Percentiles rank a stretch among this genome's conserved stretches.
phyloP scores from a whole-genome alignment of 2,113 vertebrate species.

The Sturnus vulgaris region DNA sequence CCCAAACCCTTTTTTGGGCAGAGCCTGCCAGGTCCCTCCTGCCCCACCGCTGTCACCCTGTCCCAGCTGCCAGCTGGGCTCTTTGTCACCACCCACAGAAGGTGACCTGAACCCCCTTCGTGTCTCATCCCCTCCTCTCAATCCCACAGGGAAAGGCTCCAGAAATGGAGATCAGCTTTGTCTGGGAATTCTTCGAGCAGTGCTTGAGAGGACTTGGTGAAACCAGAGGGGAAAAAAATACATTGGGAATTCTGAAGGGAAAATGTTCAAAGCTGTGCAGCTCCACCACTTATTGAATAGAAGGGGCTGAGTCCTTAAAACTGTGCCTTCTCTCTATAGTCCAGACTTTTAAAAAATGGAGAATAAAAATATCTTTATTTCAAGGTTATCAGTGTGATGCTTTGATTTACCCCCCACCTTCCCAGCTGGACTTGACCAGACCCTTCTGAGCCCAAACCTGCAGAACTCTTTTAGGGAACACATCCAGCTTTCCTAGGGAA shows the following conservation, averaged over 20 bases:
- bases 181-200: not conserved
- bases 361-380: not conserved
- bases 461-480: not conserved
- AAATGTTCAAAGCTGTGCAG: not conserved
- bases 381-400: not conserved
- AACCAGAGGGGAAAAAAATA: not conserved
- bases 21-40: not conserved
- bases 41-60: not conserved
- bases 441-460: not conserved
- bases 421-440: not conserved
- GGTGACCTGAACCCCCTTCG: not conserved
- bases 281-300: not conserved
- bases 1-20: not conserved
- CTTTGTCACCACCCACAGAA: not conserved
- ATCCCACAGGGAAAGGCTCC: not conserved
- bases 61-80: not conserved
- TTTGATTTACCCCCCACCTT: not conserved
- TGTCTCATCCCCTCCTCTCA: not conserved
- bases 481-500: not conserved
- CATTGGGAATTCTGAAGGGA: not conserved
- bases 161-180: not conserved
- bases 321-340: not conserved
- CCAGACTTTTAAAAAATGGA: not conserved
- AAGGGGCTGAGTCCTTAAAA: not conserved
- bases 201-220: not conserved